These are phyloP conservation scores for Bembecia ichneumoniformis DNA, from an alignment of 2,888 invertebrate genomes.

Conservation along the genomic window DNA sequence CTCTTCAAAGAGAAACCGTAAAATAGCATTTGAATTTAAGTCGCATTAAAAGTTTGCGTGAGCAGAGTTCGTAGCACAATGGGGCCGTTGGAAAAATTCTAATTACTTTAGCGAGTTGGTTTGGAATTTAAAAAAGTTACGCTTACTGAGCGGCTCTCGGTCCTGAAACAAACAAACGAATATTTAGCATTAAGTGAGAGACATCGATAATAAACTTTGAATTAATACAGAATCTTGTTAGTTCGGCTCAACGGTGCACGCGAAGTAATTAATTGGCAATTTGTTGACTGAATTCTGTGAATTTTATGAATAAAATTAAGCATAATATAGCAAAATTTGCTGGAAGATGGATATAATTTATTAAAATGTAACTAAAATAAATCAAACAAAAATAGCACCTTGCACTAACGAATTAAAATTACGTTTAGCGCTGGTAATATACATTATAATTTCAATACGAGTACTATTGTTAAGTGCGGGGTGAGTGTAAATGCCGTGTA, in stretches of 20 bases:
- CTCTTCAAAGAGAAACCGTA: conserved; percentile 53
- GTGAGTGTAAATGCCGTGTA: too few relatives aligned
- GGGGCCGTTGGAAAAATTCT: conserved; percentile 64
- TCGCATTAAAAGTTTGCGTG: conserved; percentile 68
- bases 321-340: too few relatives aligned
- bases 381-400: too few relatives aligned
- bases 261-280: background rate
- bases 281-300: too few relatives aligned
- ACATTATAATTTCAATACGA: too few relatives aligned
- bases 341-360: too few relatives aligned
- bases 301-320: too few relatives aligned
- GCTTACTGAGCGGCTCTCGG: conserved; percentile 27
- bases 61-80: conserved; percentile 60
- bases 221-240: background rate
- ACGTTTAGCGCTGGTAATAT: too few relatives aligned
- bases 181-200: conserved; percentile 14
- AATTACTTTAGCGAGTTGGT: conserved; percentile 62
- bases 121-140: conserved; percentile 59
- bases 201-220: background rate
- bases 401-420: too few relatives aligned
- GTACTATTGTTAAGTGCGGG: too few relatives aligned
- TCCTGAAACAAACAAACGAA: conserved; percentile 31
- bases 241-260: background rate
- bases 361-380: too few relatives aligned
- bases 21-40: conserved; percentile 66